A percentile compares a stretch with the other conserved stretches of the same genome.
Conservation (phyloP, 1,140 invertebrate genomes). For the Halyomorpha halys region DNA sequence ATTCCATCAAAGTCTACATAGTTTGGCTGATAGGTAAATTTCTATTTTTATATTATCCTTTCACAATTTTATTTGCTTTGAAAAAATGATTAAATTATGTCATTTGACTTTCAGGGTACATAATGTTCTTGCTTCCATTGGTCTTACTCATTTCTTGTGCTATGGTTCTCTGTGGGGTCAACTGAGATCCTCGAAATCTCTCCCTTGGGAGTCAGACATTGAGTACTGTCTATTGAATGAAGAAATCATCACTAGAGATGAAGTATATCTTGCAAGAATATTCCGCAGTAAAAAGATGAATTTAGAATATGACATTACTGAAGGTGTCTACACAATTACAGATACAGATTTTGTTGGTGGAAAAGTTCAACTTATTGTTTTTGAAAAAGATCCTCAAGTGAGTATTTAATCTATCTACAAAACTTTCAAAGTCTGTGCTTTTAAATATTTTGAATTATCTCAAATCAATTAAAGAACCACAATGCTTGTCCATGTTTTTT, state of each 20-base stretch:
- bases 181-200: constrained; percentile 36
- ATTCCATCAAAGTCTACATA: constrained; percentile 31
- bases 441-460: too few species aligned
- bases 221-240: constrained; percentile 41
- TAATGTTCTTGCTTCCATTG: constrained; percentile 33
- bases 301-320: constrained; percentile 37
- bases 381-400: constrained; percentile 36
- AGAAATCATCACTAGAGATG: constrained; percentile 37
- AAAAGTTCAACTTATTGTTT: constrained; percentile 35
- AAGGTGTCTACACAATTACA: constrained; percentile 37
- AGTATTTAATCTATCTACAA: not conserved
- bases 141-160: constrained; percentile 41
- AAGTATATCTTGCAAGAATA: constrained; percentile 36
- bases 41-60: not conserved
- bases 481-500: too few species aligned
- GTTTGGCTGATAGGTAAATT: constrained; percentile 29
- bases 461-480: too few species aligned
- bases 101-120: constrained; percentile 29
- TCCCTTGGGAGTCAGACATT: constrained; percentile 41
- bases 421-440: too few species aligned
- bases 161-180: constrained; percentile 46
- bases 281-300: constrained; percentile 36
- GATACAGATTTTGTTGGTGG: constrained; percentile 29
- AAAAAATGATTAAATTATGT: not conserved
- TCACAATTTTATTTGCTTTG: not conserved